Evolutionary conservation across 1,140 invertebrate genomes (phyloP), one percentile per base, ranked within the genome.

Genomic region (Mercenaria mercenaria): DNA sequence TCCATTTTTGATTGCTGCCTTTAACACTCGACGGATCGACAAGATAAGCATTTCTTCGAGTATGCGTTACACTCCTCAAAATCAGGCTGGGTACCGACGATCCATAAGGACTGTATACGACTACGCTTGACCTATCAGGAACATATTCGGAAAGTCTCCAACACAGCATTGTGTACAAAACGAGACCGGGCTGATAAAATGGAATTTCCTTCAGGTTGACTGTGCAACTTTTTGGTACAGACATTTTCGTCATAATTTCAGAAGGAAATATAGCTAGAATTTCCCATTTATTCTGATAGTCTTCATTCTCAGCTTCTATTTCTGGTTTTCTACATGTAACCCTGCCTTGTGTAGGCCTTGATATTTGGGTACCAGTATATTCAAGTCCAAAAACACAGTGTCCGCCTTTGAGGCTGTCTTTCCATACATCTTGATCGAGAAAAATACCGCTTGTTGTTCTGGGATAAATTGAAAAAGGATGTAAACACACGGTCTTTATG

Each of bases 171-270:
- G 80, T 41, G 29, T 64, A 37, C 11, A 82, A 20, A 37, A 82
- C 26, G 11, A 82, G 20, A 41, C 80, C 80, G 2, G 80, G 80
- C 43, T 47, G 50, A 67, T 82, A 82, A 59, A 64, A 59, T 32
- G 50, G 50, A 34, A 82, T 39, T 1, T 82, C 80, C 39, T 82
- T 82, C 18, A 64, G 0, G 41, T n/a, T 41, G 0, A 82, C 37
- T 3, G 52, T 47, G 29, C 52, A 59, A 32, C 26, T 11, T 64
- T 47, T 64, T 32, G 80, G 80, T n/a, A 82, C 80, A 0, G 23
- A n/a, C 80, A 67, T 82, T 37, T 34, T 37, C 41, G 80, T 47
- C 26, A 3, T 4, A 18, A 82, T 64, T 32, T 43, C 34, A 11
- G 20, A 11, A 1, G 80, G 80, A 34, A 20, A 47, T 26, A 82